Evolutionary conservation across 1,140 invertebrate genomes (phyloP).

Genomic region (Drosophila persimilis): DNA sequence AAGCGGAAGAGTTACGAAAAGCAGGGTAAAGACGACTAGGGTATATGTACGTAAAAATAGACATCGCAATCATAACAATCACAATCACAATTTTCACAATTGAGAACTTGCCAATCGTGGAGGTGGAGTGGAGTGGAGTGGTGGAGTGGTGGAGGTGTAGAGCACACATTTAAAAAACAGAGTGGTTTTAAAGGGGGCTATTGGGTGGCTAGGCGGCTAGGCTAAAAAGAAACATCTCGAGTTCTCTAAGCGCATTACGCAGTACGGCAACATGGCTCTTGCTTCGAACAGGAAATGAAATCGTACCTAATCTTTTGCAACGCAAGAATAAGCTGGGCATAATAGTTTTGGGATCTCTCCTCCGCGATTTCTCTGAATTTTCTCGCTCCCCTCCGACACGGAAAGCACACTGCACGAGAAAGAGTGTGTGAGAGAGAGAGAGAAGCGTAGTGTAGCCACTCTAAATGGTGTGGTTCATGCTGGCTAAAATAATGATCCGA

Average conservation of each 20-base stretch:
- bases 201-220: constrained; percentile 51
- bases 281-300: constrained; percentile 45
- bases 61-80: constrained; percentile 43
- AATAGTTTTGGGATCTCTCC: no score
- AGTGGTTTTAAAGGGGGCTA: constrained; percentile 60
- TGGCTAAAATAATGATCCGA: no score
- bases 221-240: constrained; percentile 71
- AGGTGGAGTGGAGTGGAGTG: constrained; percentile 17
- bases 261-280: constrained; percentile 13
- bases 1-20: constrained; percentile 12
- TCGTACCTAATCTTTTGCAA: not conserved
- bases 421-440: no score
- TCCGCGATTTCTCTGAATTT: no score
- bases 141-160: constrained; percentile 20
- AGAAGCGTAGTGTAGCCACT: no score
- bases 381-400: no score
- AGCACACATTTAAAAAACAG: constrained; percentile 56
- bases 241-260: constrained; percentile 48
- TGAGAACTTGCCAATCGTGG: constrained; percentile 77
- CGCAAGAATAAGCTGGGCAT: no score
- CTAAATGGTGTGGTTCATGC: no score
- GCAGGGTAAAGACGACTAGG: constrained; percentile 25
- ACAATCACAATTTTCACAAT: constrained; percentile 57
- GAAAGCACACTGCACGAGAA: no score
- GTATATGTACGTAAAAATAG: constrained; percentile 23